A percentile compares a stretch with the other conserved stretches of the same genome.
phyloP scores from a whole-genome alignment of 2,888 invertebrate species.

The Mesochorus sp. region DNA sequence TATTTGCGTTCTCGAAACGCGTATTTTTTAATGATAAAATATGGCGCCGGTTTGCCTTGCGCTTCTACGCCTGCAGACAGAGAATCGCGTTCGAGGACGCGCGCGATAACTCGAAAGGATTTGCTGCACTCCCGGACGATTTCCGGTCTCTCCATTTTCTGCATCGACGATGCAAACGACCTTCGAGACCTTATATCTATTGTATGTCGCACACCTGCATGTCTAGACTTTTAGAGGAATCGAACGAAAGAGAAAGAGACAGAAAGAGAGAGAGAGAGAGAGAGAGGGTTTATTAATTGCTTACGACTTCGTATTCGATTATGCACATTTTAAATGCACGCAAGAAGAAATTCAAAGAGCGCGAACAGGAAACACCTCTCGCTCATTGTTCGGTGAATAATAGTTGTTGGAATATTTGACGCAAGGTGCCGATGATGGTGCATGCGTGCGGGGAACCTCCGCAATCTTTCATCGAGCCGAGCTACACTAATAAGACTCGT shows the following conservation, averaged over 20 bases:
- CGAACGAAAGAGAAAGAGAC: background rate
- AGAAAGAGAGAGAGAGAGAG: background rate
- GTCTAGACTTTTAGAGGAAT: background rate
- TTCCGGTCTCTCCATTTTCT: slow-evolving; percentile 48
- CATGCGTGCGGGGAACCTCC: too few species aligned
- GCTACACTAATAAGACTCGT: slow-evolving; percentile 19
- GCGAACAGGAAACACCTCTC: slow-evolving; percentile 31
- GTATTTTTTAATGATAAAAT: background rate
- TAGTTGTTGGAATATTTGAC: slow-evolving; percentile 36
- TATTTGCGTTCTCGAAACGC: too few species aligned
- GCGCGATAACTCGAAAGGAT: slow-evolving; percentile 35
- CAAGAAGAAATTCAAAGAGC: slow-evolving; percentile 34
- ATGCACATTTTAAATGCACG: slow-evolving; percentile 48
- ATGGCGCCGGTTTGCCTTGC: background rate
- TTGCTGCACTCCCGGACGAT: slow-evolving; percentile 34
- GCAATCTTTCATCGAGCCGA: slow-evolving; percentile 4
- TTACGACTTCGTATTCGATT: slow-evolving; percentile 20
- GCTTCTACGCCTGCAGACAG: background rate
- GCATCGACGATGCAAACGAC: slow-evolving; percentile 37
- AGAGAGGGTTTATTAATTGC: slow-evolving; percentile 22
- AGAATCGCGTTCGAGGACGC: slow-evolving; percentile 26
- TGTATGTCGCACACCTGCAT: background rate
- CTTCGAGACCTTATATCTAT: slow-evolving; percentile 10
- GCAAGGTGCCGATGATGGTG: slow-evolving; percentile 32
- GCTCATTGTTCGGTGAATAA: slow-evolving; percentile 14